These are phyloP conservation scores for Catharus fuscescens DNA, from an alignment of 2,113 vertebrate genomes.

Conservation along the genomic window DNA sequence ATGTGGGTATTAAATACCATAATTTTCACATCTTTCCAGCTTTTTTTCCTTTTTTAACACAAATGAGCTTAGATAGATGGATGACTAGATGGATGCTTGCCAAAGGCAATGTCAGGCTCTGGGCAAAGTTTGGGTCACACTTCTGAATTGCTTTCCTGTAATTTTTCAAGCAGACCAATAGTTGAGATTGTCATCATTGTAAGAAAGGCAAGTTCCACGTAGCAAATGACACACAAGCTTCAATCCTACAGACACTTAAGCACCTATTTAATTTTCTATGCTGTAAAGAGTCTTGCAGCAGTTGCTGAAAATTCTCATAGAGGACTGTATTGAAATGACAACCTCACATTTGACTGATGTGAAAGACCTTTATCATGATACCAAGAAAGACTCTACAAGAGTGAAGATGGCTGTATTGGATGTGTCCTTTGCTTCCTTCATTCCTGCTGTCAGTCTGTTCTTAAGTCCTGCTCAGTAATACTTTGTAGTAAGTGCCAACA, in stretches of 20 bases:
- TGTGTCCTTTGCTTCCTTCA: neutral
- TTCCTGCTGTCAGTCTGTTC: neutral
- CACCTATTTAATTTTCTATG: conserved; percentile 6
- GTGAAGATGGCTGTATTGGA: neutral
- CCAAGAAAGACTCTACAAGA: neutral
- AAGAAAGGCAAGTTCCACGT: neutral
- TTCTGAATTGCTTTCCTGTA: conserved; percentile 3
- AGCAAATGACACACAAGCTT: neutral
- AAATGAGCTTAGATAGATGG: conserved; percentile 8
- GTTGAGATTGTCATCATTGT: neutral
- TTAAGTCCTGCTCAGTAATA: neutral
- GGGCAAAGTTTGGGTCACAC: conserved; percentile 30
- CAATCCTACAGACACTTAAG: neutral
- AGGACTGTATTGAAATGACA: neutral
- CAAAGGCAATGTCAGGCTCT: conserved; percentile 1
- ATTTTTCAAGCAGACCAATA: conserved; percentile 25
- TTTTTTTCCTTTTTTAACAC: neutral
- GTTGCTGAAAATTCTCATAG: neutral
- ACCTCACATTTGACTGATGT: neutral
- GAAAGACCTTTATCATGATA: neutral
- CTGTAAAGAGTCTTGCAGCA: neutral
- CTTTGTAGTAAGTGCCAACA: neutral
- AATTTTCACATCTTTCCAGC: neutral
- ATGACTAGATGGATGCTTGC: neutral
- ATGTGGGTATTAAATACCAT: neutral